A percentile compares a stretch with the other conserved stretches of the same genome.
These are phyloP conservation scores for Arizona elegans DNA, from an alignment of 2,113 vertebrate genomes.

Conservation along the genomic window DNA sequence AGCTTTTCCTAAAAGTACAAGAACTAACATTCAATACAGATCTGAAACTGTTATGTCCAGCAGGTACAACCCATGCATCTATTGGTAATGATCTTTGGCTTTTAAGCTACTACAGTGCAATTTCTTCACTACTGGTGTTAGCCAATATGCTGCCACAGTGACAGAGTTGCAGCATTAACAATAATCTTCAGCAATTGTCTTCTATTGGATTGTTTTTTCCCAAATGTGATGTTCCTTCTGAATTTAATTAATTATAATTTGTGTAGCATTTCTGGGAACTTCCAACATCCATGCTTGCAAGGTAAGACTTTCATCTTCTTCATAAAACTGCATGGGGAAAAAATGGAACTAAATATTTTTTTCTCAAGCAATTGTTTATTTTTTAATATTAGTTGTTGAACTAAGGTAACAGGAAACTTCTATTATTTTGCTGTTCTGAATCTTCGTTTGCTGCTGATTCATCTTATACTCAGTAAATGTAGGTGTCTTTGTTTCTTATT, in stretches of 20 bases:
- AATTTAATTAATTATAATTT: slow-evolving; percentile 19
- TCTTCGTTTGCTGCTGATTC: not conserved
- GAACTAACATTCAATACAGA: not conserved
- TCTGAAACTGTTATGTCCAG: not conserved
- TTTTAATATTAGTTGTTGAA: not conserved
- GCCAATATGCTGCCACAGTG: not conserved
- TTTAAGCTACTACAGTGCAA: not conserved
- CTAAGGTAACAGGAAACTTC: not conserved
- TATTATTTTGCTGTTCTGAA: not conserved
- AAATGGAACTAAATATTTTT: not conserved
- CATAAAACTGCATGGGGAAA: not conserved
- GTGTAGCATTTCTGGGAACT: slow-evolving; percentile 16
- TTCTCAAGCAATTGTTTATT: not conserved
- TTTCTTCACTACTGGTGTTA: not conserved
- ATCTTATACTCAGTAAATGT: not conserved
- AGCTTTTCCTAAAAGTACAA: not conserved
- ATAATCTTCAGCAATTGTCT: not conserved
- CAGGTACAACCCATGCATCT: not conserved
- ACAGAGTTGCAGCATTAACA: slow-evolving; percentile 12
- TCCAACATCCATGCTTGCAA: not conserved
- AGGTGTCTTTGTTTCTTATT: not conserved
- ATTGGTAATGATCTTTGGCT: not conserved
- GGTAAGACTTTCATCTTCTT: not conserved
- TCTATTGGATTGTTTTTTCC: slow-evolving; percentile 12
- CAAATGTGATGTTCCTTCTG: not conserved